These are phyloP conservation scores for Pavo muticus DNA, from an alignment of 2,113 vertebrate genomes.

Conservation along the genomic window DNA sequence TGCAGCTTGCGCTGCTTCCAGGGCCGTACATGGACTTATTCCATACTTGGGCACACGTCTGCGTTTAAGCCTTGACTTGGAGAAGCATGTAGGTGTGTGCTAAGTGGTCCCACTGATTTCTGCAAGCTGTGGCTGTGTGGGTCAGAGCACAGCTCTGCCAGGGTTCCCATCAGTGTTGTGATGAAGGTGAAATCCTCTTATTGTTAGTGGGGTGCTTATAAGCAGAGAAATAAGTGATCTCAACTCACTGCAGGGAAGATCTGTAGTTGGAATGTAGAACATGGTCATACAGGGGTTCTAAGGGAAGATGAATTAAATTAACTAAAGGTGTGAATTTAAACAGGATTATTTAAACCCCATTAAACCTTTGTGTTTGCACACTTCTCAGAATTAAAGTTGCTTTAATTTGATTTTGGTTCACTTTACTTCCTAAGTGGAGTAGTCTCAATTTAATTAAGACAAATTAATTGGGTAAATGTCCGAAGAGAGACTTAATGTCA, in stretches of 20 bases:
- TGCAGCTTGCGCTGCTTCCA: neutral
- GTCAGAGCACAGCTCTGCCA: neutral
- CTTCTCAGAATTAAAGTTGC: constrained; percentile 41
- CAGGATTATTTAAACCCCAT: constrained; percentile 67
- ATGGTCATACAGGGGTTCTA: neutral
- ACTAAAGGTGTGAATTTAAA: constrained; percentile 55
- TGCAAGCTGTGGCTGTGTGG: neutral
- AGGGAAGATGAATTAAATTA: constrained; percentile 48
- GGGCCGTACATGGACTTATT: neutral
- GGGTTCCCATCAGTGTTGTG: neutral
- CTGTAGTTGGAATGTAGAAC: neutral
- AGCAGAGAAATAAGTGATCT: neutral
- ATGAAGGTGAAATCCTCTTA: neutral
- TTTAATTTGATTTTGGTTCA: constrained; percentile 63
- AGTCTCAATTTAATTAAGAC: constrained; percentile 60
- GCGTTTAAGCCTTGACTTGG: neutral
- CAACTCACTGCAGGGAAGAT: neutral
- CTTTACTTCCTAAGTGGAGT: constrained; percentile 48
- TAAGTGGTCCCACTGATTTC: neutral
- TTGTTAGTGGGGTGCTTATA: neutral
- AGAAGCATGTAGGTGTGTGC: neutral
- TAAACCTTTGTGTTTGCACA: constrained; percentile 49
- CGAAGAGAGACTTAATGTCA: constrained; percentile 17
- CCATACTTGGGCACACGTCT: neutral
- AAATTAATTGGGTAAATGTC: constrained; percentile 61